Evolutionary conservation across 2,113 vertebrate genomes (phyloP), one percentile per base, ranked within the genome.

Genomic region (Oenanthe melanoleuca): DNA sequence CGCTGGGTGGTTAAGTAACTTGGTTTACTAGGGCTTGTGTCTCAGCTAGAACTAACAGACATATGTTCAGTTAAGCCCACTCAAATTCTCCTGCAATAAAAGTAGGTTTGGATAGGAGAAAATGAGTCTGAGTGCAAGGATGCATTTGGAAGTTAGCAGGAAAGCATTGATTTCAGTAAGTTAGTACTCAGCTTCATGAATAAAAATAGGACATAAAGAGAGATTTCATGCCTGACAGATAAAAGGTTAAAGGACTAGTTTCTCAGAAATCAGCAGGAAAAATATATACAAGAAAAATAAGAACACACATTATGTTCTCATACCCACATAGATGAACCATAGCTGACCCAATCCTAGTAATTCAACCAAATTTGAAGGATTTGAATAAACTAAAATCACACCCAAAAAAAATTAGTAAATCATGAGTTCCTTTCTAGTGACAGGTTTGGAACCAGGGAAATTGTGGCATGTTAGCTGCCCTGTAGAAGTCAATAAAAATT

Each of bases 21-120:
- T 29, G 42, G 56, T 74, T 80, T 83, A 79, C 96, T 53, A 88
- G 66, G 29, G 33, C 55, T 95, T 71, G 29, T 26, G 31, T 77
- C 94, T 95, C 86, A 92, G 67, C 69, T 79, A 94, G 31, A 90
- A 91, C 37, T 91, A 86, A 96, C 49, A 92, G 85, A 91, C 78
- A 80, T 56, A 86, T 73, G 38, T 65, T 93, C 67, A 60, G 57
- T 14, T 60, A 73, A 93, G 42, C 33, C 69, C 71, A 78, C 61
- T 65, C 56, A 4, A 67, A 38, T 72, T 69, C 67, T 77, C 5
- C 42, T 80, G 38, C 50, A 77, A 19, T 50, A 91, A 73, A 80
- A 77, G 38, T 47, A 57, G 34, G 15, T 11, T 40, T 83, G 26
- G 24, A 63, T 52, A 44, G 31, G 7, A 90, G 71, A 83, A 93